These are phyloP conservation scores for Leptinotarsa lineolata DNA, from an alignment of 1,140 invertebrate genomes.

Conservation along the genomic window DNA sequence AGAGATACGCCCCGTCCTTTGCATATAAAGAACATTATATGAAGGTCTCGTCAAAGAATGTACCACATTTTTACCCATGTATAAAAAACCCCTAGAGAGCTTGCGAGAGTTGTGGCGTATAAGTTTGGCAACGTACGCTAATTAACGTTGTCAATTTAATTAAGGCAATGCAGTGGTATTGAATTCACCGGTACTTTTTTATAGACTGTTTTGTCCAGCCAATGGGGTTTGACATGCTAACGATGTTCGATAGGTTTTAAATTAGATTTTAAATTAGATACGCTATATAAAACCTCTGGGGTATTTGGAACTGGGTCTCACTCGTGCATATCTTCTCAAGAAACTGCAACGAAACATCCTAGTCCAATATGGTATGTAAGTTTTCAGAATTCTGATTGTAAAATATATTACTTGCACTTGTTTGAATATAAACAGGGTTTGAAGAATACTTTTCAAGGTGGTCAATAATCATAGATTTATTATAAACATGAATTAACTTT, in stretches of 20 bases:
- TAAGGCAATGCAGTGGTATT: constrained; percentile 27
- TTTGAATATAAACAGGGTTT: too few relatives aligned
- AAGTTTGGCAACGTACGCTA: constrained; percentile 3
- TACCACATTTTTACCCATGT: too few relatives aligned
- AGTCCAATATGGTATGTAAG: constrained; percentile 1
- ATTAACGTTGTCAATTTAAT: constrained; percentile 8
- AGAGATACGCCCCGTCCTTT: too few relatives aligned
- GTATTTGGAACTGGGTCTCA: constrained; percentile 30
- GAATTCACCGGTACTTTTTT: constrained; percentile 23
- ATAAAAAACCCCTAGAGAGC: too few relatives aligned
- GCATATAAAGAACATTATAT: too few relatives aligned
- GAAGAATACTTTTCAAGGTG: too few relatives aligned
- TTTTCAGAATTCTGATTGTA: background rate
- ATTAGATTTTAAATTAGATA: constrained; percentile 34
- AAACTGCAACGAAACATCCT: background rate
- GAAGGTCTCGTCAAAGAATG: too few relatives aligned
- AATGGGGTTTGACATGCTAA: constrained; percentile 33
- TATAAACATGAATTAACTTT: too few relatives aligned
- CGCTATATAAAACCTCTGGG: constrained; percentile 39
- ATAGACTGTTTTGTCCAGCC: constrained; percentile 23
- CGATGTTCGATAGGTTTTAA: constrained; percentile 34
- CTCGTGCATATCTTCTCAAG: constrained; percentile 18
- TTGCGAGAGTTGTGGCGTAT: background rate
- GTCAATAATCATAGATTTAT: too few relatives aligned
- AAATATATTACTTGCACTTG: background rate